Conservation (phyloP, 2,797 vertebrate genomes). For the Ctenosaura bakeri region DNA sequence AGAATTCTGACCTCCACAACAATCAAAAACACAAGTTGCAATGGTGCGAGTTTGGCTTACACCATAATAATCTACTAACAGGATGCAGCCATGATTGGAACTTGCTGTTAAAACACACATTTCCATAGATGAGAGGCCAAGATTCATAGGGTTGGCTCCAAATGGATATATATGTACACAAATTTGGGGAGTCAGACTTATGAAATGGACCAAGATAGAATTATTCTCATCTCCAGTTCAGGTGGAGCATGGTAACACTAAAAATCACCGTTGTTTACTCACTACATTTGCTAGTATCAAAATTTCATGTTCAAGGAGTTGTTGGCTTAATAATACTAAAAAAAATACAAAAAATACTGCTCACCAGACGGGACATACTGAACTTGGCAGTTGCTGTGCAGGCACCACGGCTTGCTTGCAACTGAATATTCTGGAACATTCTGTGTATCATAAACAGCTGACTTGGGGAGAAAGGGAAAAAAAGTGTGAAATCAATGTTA, state of each 20-base stretch:
- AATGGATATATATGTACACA: neutral
- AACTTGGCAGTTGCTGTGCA: constrained; percentile 21
- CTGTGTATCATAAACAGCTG: constrained; percentile 26
- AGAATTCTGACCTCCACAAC: no score
- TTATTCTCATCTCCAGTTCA: constrained; percentile 16
- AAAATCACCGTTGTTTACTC: neutral
- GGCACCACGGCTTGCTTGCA: constrained; percentile 2
- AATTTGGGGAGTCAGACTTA: neutral
- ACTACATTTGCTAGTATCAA: constrained; percentile 27
- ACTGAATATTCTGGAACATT: constrained; percentile 22
- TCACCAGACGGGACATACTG: constrained; percentile 32
- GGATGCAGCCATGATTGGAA: neutral
- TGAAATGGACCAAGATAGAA: constrained; percentile 13
- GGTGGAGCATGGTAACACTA: neutral
- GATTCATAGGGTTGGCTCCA: neutral
- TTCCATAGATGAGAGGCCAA: neutral
- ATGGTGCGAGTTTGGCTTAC: no score
- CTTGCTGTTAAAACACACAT: neutral
- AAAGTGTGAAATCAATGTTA: neutral
- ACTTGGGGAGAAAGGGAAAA: neutral
- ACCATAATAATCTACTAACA: no score
- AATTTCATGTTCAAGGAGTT: constrained; percentile 44
- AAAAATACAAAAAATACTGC: neutral
- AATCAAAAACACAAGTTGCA: no score
- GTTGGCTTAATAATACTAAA: constrained; percentile 29